Evolutionary conservation across 2,888 invertebrate species (phyloP), one percentile per base, ranked within the genome.

Genomic region (Tribolium freemani): DNA sequence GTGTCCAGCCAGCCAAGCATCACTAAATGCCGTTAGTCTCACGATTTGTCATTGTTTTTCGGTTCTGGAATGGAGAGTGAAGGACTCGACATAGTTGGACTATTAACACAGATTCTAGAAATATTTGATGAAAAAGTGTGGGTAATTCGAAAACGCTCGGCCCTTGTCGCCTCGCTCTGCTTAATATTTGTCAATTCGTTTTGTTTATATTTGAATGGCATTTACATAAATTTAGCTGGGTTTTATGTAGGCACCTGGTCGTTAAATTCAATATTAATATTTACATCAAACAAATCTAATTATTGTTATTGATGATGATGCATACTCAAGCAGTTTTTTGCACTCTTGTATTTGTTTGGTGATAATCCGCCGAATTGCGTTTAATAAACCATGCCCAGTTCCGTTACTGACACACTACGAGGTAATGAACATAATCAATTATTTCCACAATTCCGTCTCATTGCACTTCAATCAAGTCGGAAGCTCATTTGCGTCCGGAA

Each of bases 241-340:
- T 9, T 48, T 54, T 44, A 53, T 26, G 54, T 54, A 63, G 38
- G 13, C 50, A 63, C 51, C 64, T 54, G 53, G 53, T 21, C 54
- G 64, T 20, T 30, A 9, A 60, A 26, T 46, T 60, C 26, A 51
- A 31, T 51, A 31, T 63, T 51, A 63, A 63, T 63, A 63, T 51
- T 54, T 53, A 64, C 63, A 63, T 48, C 51, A 51, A 63, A 57
- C 56, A 68, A 68, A 68, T 68, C 67, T 57, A 68, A 68, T 68
- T 68, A 68, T 68, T 68, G 46, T 69, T 69, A 60, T 69, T 69
- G 48, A 67, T 57, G 66, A 67, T 63, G 63, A 63, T 63, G 64
- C 53, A 38, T 54, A 53, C 53, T 51, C 44, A 44, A 64, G 11
- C 45, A 54, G 21, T 31, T 63, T 63, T 63, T 63, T 63, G 31